Percentiles rank a stretch among this genome's conserved stretches.
Conservation (phyloP, 2,113 vertebrate species). For the Oreochromis tanganicae region DNA sequence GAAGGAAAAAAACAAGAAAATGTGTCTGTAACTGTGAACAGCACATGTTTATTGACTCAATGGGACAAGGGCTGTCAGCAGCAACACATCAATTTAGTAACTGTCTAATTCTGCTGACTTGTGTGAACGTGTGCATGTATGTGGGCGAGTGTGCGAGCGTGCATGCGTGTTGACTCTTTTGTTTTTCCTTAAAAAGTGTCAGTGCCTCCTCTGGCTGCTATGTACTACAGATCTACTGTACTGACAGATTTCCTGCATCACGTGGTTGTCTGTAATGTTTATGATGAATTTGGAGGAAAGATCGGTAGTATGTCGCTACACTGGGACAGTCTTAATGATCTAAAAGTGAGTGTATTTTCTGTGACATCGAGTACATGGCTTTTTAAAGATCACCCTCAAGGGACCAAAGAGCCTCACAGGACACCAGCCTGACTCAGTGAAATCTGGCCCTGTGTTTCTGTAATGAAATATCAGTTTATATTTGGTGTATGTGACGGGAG, state of each 20-base stretch:
- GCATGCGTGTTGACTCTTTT: not conserved
- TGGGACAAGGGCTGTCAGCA: conserved; percentile 72
- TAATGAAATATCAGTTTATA: conserved; percentile 2
- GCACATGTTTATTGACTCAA: conserved; percentile 53
- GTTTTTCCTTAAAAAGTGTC: conserved; percentile 17
- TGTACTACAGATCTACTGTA: conserved; percentile 32
- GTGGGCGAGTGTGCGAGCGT: not conserved
- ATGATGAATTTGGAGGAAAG: not conserved
- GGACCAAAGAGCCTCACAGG: conserved; percentile 58
- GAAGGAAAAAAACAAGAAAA: not conserved
- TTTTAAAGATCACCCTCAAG: conserved; percentile 40
- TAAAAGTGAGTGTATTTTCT: conserved; percentile 4
- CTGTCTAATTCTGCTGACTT: conserved; percentile 62
- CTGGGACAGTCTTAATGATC: conserved; percentile 16
- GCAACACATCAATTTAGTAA: conserved; percentile 47
- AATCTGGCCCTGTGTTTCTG: conserved; percentile 31
- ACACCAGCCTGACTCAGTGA: conserved; percentile 42
- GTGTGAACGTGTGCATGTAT: conserved; percentile 17
- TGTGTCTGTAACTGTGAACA: conserved; percentile 43
- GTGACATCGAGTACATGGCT: conserved; percentile 9
- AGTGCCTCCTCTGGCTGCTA: conserved; percentile 46
- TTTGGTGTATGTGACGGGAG: conserved; percentile 2
- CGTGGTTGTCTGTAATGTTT: conserved; percentile 12
- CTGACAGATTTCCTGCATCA: conserved; percentile 12
- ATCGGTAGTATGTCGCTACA: not conserved